A percentile compares a stretch with the other conserved stretches of the same genome.
Evolutionary conservation across 2,888 invertebrate species (phyloP).

Genomic region (Anodontia alba): DNA sequence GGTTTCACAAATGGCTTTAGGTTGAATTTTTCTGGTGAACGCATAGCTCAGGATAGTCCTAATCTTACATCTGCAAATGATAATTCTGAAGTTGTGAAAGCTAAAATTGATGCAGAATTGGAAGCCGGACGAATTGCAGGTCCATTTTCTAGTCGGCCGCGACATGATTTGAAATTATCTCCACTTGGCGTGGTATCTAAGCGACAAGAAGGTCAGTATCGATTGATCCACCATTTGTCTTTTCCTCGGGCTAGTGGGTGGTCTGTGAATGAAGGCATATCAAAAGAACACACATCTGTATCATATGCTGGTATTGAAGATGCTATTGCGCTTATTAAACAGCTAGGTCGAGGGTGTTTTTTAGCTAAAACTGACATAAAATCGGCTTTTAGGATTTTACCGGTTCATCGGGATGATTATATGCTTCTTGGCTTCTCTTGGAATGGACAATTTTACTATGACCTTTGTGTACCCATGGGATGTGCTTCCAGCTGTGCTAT

Average conservation of each 20-base stretch:
- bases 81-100: background rate
- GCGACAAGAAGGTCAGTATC: background rate
- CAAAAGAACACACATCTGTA: conserved; percentile 19
- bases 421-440: conserved; percentile 37
- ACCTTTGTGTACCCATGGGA: conserved; percentile 33
- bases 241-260: conserved; percentile 17
- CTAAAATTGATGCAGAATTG: background rate
- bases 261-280: conserved; percentile 39
- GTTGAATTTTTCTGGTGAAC: background rate
- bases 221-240: conserved; percentile 41
- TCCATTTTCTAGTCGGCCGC: conserved; percentile 18
- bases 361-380: conserved; percentile 33
- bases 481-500: conserved; percentile 21
- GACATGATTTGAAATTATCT: conserved; percentile 17
- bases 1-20: background rate
- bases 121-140: conserved; percentile 27
- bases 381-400: conserved; percentile 37
- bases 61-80: background rate
- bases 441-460: conserved; percentile 33
- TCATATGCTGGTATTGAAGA: conserved; percentile 34
- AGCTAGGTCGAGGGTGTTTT: background rate
- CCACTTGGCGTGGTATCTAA: background rate
- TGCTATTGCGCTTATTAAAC: conserved; percentile 24
- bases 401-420: conserved; percentile 22
- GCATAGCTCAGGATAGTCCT: background rate